phyloP scores from a whole-genome alignment of 1,140 invertebrate genomes.

The Mycetomoellerius zeteki region DNA sequence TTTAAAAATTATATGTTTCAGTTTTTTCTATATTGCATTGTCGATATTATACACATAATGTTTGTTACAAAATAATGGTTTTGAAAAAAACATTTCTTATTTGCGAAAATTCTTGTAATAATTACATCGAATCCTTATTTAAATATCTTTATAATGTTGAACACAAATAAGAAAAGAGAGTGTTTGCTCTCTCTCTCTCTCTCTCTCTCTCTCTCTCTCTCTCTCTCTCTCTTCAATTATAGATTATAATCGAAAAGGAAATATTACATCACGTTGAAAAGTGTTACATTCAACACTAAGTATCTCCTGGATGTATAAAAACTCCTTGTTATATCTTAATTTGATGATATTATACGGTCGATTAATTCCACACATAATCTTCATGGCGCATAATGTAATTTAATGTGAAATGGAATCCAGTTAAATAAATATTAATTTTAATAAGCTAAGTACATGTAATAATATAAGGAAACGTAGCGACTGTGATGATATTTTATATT shows the following conservation, averaged over 20 bases:
- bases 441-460: neutral
- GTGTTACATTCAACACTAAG: neutral
- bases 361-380: constrained; percentile 23
- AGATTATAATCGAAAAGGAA: neutral
- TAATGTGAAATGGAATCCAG: neutral
- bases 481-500: too few relatives aligned
- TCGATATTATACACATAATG: neutral
- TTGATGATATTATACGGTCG: neutral
- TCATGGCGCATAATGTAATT: neutral
- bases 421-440: constrained; percentile 6
- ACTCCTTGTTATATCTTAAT: neutral
- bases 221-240: too few relatives aligned
- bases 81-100: neutral
- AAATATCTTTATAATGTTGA: neutral
- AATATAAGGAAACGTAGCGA: too few relatives aligned
- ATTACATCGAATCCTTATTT: neutral
- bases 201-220: too few relatives aligned
- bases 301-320: neutral
- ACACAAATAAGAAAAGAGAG: neutral
- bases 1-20: neutral
- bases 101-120: neutral
- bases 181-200: too few relatives aligned
- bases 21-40: neutral
- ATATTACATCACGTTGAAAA: constrained; percentile 27
- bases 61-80: neutral